Conservation (phyloP, 2,113 vertebrate species). For the Toxotes chatareus region DNA sequence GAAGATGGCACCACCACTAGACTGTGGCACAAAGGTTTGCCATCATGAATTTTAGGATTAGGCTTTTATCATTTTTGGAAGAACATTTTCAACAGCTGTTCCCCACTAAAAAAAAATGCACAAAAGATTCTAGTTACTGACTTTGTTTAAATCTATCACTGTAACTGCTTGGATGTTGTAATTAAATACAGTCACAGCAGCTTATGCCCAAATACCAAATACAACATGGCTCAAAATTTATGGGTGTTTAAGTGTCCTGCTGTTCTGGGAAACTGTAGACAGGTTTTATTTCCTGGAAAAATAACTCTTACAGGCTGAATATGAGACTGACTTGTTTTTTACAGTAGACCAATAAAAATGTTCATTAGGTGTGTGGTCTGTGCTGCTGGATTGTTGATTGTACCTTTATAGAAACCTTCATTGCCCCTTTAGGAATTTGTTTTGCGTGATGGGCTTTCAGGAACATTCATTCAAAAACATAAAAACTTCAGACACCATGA, state of each 20-base stretch:
- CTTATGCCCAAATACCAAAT: not conserved
- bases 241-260: not conserved
- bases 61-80: too few species aligned
- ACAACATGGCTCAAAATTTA: not conserved
- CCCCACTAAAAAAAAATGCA: too few species aligned
- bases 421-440: too few species aligned
- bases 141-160: not conserved
- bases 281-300: not conserved
- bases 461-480: not conserved
- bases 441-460: not conserved
- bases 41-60: not conserved
- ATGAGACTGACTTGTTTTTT: not conserved
- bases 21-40: not conserved
- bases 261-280: not conserved
- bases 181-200: not conserved
- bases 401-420: not conserved
- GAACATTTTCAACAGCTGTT: not conserved
- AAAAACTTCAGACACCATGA: not conserved
- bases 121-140: not conserved
- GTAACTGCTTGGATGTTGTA: not conserved
- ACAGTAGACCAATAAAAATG: not conserved
- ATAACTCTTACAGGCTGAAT: not conserved
- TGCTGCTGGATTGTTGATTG: not conserved
- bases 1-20: constrained; percentile 13
- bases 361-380: not conserved